These are phyloP conservation scores for Nannospalax galili DNA, from an alignment of 2,113 vertebrate genomes.

Conservation along the genomic window DNA sequence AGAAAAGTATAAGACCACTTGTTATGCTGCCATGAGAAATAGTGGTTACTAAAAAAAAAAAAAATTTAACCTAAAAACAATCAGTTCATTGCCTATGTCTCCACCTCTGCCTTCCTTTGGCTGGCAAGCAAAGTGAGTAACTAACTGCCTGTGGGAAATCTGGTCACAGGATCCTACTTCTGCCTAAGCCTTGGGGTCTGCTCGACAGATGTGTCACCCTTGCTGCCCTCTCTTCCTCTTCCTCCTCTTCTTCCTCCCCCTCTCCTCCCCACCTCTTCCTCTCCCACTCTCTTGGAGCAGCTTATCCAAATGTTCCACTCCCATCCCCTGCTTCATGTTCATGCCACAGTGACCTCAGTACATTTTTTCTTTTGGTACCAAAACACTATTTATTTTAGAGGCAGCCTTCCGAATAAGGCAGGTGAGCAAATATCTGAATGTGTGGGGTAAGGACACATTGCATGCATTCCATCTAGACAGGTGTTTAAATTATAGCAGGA, in stretches of 20 bases:
- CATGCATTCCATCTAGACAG: constrained; percentile 88
- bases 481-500: constrained; percentile 88
- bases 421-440: constrained; percentile 85
- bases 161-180: background rate
- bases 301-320: constrained; percentile 56
- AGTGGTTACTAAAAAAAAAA: background rate
- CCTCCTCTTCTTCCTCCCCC: background rate
- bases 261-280: background rate
- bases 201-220: background rate
- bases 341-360: constrained; percentile 52
- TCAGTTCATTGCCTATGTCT: background rate
- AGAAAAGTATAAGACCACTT: constrained; percentile 20
- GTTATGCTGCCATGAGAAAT: background rate
- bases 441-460: constrained; percentile 82
- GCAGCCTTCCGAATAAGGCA: constrained; percentile 81
- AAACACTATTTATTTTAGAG: constrained; percentile 82
- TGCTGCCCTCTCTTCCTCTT: no score
- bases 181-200: background rate
- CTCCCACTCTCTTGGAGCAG: constrained; percentile 27
- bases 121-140: background rate
- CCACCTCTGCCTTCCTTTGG: background rate
- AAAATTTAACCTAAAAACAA: constrained; percentile 33
- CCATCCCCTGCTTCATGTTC: constrained; percentile 11
- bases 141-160: background rate
- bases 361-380: constrained; percentile 71